These are phyloP conservation scores for Paedocypris sp. DNA, from an alignment of 2,113 vertebrate genomes.

Conservation along the genomic window DNA sequence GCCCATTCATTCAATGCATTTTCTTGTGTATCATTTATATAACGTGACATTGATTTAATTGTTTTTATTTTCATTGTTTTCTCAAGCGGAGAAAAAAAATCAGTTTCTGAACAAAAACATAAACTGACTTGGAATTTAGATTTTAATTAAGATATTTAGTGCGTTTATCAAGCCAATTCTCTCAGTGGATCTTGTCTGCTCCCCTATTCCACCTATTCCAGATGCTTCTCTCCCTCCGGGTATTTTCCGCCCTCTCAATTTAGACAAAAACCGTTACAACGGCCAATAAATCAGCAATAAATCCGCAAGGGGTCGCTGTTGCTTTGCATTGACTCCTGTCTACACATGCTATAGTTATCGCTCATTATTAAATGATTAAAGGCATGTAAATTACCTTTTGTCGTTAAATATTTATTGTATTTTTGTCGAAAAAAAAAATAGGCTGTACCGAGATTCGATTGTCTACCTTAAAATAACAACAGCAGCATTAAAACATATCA, in stretches of 20 bases:
- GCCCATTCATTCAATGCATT: no score
- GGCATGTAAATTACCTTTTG: neutral
- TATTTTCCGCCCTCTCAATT: neutral
- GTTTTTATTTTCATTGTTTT: no score
- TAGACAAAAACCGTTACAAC: neutral
- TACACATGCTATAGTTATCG: neutral
- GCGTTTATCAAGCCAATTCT: neutral
- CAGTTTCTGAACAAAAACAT: no score
- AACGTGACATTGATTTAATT: no score
- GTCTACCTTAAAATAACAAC: no score
- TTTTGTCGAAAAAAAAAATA: no score
- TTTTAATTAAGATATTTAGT: neutral
- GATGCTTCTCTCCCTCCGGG: no score
- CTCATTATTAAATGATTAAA: neutral
- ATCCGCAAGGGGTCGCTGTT: constrained; percentile 28
- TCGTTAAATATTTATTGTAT: neutral
- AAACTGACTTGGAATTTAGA: neutral
- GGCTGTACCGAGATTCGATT: no score
- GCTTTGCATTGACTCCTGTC: constrained; percentile 3
- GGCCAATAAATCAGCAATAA: neutral
- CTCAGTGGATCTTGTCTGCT: neutral
- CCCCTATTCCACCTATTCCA: neutral
- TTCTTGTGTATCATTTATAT: no score
- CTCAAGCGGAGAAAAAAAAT: no score
- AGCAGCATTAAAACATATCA: no score